These are phyloP conservation scores for Rhopilema esculentum DNA, from an alignment of 30 jellyfish, hydroid and myxozoan species.

Conservation along the genomic window DNA sequence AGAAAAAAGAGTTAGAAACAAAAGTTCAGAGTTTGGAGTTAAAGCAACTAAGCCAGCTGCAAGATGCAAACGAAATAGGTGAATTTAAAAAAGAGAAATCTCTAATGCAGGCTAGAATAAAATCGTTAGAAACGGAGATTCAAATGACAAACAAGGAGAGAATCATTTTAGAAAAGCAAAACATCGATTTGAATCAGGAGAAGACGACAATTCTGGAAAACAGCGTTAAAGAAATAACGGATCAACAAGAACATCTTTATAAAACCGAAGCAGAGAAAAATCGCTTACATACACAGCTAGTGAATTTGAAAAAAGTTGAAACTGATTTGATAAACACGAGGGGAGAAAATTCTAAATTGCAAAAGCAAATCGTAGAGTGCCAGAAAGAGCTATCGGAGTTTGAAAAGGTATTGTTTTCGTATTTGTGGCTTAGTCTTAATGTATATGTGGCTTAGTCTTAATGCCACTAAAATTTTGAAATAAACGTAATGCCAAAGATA, in stretches of 20 bases:
- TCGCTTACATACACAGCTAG: slow-evolving; percentile 38
- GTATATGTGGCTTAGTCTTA: no score
- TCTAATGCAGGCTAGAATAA: slow-evolving; percentile 51
- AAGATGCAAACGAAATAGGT: slow-evolving; percentile 82
- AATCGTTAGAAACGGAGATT: slow-evolving; percentile 34
- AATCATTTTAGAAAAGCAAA: slow-evolving; percentile 37
- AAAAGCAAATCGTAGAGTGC: slow-evolving; percentile 66
- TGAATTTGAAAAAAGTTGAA: slow-evolving; percentile 53
- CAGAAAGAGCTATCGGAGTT: slow-evolving; percentile 56
- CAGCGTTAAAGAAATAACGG: slow-evolving; percentile 96
- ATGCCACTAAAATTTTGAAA: no score
- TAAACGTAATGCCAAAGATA: no score
- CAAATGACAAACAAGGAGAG: slow-evolving; percentile 59
- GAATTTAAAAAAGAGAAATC: slow-evolving; percentile 71
- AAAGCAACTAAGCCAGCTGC: slow-evolving; percentile 83
- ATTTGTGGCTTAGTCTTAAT: neutral
- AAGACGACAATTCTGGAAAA: slow-evolving; percentile 90
- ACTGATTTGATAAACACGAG: slow-evolving; percentile 58
- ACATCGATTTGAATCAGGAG: slow-evolving; percentile 63
- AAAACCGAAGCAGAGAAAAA: slow-evolving; percentile 76
- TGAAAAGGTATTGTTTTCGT: slow-evolving; percentile 65
- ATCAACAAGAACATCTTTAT: slow-evolving; percentile 78
- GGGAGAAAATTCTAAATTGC: slow-evolving; percentile 56
- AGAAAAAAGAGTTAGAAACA: slow-evolving; percentile 92
- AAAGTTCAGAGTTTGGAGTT: slow-evolving; percentile 88